Evolutionary conservation across 2,888 invertebrate genomes (phyloP).

Genomic region (Hypomecis atomaria): DNA sequence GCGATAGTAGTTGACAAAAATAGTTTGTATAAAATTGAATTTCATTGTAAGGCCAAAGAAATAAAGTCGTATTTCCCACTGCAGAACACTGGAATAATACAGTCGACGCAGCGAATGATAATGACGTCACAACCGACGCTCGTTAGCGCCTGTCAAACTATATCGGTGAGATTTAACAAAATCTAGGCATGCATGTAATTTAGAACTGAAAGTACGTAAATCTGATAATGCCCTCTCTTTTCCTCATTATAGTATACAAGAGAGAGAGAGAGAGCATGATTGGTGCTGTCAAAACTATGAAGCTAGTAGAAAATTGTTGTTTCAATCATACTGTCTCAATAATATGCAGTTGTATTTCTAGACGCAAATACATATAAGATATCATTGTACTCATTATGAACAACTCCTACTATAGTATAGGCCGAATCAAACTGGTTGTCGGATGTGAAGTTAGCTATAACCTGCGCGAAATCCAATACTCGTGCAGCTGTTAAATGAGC

Average conservation of each 20-base stretch:
- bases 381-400: too few species aligned
- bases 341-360: too few species aligned
- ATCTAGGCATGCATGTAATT: conserved; percentile 11
- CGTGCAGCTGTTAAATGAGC: too few species aligned
- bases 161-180: conserved; percentile 24
- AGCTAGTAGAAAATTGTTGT: too few species aligned
- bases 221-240: neutral
- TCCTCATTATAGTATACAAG: neutral
- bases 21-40: conserved; percentile 3
- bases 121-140: conserved; percentile 19
- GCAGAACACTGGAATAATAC: conserved; percentile 30
- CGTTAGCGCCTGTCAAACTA: conserved; percentile 22
- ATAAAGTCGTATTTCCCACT: conserved; percentile 26
- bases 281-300: neutral
- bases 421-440: too few species aligned
- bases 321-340: too few species aligned
- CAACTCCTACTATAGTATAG: too few species aligned
- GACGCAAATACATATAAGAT: too few species aligned
- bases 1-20: neutral
- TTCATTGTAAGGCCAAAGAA: neutral
- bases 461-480: too few species aligned
- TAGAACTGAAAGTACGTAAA: neutral
- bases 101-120: conserved; percentile 27
- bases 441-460: too few species aligned
- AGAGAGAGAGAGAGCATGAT: neutral